Evolutionary conservation across 2,113 vertebrate genomes (phyloP).

Genomic region (Athene noctua): DNA sequence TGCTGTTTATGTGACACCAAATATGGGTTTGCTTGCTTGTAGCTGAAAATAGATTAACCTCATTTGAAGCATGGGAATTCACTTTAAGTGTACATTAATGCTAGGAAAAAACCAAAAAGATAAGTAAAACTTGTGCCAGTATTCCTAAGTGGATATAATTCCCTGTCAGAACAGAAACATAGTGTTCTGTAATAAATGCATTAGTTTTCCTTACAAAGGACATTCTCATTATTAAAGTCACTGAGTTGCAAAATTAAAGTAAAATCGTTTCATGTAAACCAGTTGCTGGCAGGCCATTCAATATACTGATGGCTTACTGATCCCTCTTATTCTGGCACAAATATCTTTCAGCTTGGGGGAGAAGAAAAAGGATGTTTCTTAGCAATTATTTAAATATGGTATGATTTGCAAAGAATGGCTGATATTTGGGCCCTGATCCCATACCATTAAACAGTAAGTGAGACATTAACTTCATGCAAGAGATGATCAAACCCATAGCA

Average conservation of each 20-base stretch:
- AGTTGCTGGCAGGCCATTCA: neutral
- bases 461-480: neutral
- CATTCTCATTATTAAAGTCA: neutral
- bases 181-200: neutral
- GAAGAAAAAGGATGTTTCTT: neutral
- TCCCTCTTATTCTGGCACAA: neutral
- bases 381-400: neutral
- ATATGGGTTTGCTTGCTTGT: neutral
- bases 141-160: neutral
- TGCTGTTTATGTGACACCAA: neutral
- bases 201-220: neutral
- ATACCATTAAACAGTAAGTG: neutral
- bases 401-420: neutral
- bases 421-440: neutral
- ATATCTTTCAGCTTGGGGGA: neutral
- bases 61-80: neutral
- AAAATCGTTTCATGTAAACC: neutral
- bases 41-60: neutral
- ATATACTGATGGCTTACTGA: neutral
- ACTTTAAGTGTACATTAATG: neutral
- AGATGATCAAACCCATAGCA: neutral
- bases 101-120: neutral
- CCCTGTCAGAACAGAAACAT: neutral
- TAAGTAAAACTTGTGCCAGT: neutral
- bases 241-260: neutral